Evolutionary conservation across 2,113 vertebrate genomes (phyloP).

Genomic region (Muntiacus muntjak): DNA sequence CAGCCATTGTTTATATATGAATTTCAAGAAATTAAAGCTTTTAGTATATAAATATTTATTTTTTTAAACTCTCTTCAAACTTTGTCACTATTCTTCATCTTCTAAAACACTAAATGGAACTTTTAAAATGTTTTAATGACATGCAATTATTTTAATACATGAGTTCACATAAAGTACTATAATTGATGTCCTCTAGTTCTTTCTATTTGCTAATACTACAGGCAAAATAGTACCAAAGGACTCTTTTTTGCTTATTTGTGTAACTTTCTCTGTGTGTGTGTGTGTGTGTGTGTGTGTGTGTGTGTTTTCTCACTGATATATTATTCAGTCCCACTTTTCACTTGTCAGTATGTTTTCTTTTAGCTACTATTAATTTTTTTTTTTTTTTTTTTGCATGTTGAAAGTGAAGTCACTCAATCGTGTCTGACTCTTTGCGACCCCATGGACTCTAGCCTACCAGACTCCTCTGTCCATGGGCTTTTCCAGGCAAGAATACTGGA

Average conservation of each 20-base stretch:
- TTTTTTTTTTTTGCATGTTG: neutral
- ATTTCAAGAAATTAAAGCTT: neutral
- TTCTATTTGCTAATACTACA: neutral
- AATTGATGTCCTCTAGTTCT: neutral
- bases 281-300: neutral
- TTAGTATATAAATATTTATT: neutral
- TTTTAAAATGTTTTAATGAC: neutral
- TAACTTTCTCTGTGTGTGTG: neutral
- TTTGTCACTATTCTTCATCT: neutral
- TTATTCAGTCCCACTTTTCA: neutral
- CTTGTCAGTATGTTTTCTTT: neutral
- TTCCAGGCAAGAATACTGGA: neutral
- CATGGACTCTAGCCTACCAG: neutral
- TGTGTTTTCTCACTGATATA: neutral
- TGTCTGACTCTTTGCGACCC: rapidly evolving
- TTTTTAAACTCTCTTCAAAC: neutral
- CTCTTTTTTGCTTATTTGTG: neutral
- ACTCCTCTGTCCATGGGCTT: neutral
- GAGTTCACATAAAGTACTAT: neutral
- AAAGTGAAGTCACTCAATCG: neutral
- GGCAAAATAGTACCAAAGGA: too few relatives aligned
- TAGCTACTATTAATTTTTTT: neutral
- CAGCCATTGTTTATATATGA: neutral
- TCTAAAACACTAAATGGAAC: neutral
- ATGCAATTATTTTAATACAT: neutral